Conservation (phyloP, 2,113 vertebrate genomes). For the Microcebus murinus region DNA sequence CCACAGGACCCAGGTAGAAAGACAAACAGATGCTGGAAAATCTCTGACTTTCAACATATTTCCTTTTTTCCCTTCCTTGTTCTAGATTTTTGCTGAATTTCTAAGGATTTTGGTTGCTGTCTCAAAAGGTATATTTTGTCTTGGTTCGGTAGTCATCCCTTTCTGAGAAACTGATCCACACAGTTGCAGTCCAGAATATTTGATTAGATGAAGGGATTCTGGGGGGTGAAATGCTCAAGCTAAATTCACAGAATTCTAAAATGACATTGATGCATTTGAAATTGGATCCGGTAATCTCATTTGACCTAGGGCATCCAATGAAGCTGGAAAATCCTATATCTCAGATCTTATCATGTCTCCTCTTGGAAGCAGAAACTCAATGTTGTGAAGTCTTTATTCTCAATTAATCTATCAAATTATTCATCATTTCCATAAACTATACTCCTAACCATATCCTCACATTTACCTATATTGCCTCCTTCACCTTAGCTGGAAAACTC, state of each 20-base stretch:
- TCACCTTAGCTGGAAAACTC: not conserved
- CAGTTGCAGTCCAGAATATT: not conserved
- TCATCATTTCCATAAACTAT: not conserved
- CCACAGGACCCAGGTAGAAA: not conserved
- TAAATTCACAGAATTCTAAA: not conserved
- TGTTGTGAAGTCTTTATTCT: not conserved
- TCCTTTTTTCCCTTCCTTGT: not conserved
- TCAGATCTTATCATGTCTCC: not conserved
- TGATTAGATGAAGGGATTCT: no score
- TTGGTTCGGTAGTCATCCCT: not conserved
- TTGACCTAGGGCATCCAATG: not conserved
- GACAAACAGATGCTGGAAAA: not conserved
- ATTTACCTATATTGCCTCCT: not conserved
- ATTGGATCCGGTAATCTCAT: not conserved
- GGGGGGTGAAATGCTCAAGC: not conserved
- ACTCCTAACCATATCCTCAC: not conserved
- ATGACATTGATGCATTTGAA: not conserved
- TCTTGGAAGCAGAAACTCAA: not conserved
- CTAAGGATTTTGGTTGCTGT: not conserved
- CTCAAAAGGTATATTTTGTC: not conserved
- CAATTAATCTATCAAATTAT: not conserved
- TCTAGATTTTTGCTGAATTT: not conserved
- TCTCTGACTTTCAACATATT: not conserved
- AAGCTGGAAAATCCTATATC: not conserved
- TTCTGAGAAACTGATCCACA: not conserved